These are phyloP conservation scores for Protosalanx chinensis DNA, from an alignment of 2,797 vertebrate species.

Conservation along the genomic window DNA sequence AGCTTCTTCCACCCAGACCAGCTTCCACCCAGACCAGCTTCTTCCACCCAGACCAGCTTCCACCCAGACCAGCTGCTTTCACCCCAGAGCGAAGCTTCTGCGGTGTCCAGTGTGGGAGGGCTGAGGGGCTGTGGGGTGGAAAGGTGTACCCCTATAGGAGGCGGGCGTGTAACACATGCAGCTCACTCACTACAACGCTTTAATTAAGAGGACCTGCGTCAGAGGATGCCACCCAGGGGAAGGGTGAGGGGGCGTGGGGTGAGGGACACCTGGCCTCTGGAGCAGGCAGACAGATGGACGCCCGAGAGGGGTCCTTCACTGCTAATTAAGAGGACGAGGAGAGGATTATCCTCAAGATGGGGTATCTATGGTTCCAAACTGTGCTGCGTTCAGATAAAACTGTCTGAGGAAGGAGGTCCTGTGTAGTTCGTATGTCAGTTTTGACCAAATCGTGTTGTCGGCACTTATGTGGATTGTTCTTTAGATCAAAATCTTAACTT, in stretches of 20 bases:
- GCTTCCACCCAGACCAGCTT: no score
- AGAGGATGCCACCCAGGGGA: constrained; percentile 57
- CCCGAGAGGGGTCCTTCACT: constrained; percentile 51
- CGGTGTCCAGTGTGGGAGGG: background rate
- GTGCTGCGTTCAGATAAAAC: no score
- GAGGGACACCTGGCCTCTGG: constrained; percentile 71
- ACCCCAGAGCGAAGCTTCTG: constrained; percentile 14
- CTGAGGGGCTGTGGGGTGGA: constrained; percentile 8
- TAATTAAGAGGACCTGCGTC: constrained; percentile 68
- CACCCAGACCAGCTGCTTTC: background rate
- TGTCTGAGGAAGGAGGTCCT: no score
- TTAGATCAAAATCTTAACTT: background rate
- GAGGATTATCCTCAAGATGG: no score
- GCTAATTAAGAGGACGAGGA: constrained; percentile 52
- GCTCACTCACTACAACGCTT: constrained; percentile 49
- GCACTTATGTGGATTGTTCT: no score
- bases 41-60: constrained; percentile 20
- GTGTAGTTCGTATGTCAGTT: no score
- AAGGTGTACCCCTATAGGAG: constrained; percentile 32
- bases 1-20: constrained; percentile 20
- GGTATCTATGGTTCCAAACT: no score
- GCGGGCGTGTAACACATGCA: constrained; percentile 33
- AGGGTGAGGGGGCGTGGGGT: constrained; percentile 53
- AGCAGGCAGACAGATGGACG: constrained; percentile 71
- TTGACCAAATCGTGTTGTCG: no score